These are phyloP conservation scores for Ptilodon capucinus DNA, from an alignment of 2,888 invertebrate species.

Conservation along the genomic window DNA sequence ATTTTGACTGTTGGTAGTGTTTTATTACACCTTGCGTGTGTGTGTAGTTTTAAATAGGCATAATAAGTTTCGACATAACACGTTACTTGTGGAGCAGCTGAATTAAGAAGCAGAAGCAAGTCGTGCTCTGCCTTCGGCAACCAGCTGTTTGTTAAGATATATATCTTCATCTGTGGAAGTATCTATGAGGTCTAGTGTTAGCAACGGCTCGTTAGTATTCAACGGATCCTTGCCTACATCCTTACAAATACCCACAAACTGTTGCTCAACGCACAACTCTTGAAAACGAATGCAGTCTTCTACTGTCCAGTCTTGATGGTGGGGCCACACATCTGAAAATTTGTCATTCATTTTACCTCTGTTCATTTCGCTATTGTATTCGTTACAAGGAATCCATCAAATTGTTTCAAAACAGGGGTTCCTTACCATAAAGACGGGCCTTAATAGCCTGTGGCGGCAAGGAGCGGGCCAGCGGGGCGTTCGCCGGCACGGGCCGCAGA, in stretches of 20 bases:
- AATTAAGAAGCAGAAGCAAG: conserved; percentile 49
- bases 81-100: conserved; percentile 9
- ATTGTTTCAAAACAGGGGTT: no score
- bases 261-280: conserved; percentile 85
- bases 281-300: conserved; percentile 89
- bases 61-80: conserved; percentile 22
- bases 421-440: conserved; percentile 71
- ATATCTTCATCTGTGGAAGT: conserved; percentile 86
- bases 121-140: conserved; percentile 84
- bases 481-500: conserved; percentile 62
- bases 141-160: conserved; percentile 85
- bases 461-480: conserved; percentile 62
- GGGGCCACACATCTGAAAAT: conserved; percentile 74
- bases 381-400: no score
- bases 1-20: conserved; percentile 13
- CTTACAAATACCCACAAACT: conserved; percentile 86
- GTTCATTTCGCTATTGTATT: no score
- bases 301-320: conserved; percentile 86
- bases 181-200: conserved; percentile 87
- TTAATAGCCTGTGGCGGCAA: conserved; percentile 75
- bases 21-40: conserved; percentile 35
- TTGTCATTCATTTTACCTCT: background rate
- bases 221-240: conserved; percentile 84
- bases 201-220: conserved; percentile 83
- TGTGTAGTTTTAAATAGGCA: conserved; percentile 1